Evolutionary conservation across 2,797 vertebrate genomes (phyloP).

Genomic region (Staurois parvus): DNA sequence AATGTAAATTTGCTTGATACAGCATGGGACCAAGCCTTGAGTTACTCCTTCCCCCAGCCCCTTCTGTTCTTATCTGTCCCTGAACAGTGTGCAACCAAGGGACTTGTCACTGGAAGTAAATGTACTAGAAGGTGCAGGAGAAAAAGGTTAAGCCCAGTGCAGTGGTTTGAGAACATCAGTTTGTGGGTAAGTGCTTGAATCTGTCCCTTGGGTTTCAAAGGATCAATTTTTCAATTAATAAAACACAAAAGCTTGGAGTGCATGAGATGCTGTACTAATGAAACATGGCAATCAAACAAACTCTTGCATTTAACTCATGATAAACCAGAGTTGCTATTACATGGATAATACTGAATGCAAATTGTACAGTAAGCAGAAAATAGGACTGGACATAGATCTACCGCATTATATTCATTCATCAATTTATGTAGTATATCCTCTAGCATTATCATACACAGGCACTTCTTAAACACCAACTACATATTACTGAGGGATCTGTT

Average conservation of each 20-base stretch:
- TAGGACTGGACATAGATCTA: neutral
- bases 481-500: neutral
- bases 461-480: neutral
- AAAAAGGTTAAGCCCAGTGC: constrained; percentile 50
- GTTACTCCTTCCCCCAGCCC: neutral
- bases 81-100: neutral
- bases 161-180: constrained; percentile 47
- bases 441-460: neutral
- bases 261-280: constrained; percentile 51
- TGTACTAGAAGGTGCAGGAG: constrained; percentile 2
- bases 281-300: constrained; percentile 55
- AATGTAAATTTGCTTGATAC: neutral
- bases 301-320: constrained; percentile 38
- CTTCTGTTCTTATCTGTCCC: neutral
- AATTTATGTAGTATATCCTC: neutral
- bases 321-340: neutral
- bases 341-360: neutral
- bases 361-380: neutral
- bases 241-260: constrained; percentile 60
- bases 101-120: neutral
- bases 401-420: neutral
- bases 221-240: constrained; percentile 64
- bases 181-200: constrained; percentile 60
- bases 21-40: neutral
- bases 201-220: constrained; percentile 51